Base-by-base conservation (phyloP, 64 coral and sea anemone species). In the Stichodactyla mertensii region DNA sequence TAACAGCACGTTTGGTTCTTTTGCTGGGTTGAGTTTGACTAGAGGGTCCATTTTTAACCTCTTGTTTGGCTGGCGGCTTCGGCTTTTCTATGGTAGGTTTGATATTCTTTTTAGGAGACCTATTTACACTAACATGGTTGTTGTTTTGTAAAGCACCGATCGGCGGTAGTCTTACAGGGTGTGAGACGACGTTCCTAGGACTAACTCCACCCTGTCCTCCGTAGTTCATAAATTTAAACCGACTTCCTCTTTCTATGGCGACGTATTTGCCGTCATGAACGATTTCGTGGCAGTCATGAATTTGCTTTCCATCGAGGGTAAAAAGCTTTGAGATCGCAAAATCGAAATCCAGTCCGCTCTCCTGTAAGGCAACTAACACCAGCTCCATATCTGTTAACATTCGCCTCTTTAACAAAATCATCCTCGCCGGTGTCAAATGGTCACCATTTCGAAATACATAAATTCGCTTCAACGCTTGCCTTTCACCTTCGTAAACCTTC, bases 401-500 rank as follows among this genome's bases (percentile, higher is more conserved):
- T 55, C 80, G 81, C 53, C 82, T 97, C 27, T 86, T 87, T 5
- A 97, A 88, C 13, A 97, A 67, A 18, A 97, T 86, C 84, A 89
- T 97, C 55, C 82, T 85, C 13, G 88, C 84, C 10, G 89, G 54
- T 23, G 59, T 93, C 19, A 86, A 67, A n/a, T 85, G 66, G 28
- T 97, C 91, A 24, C 94, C 94, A 78, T 97, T 97, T 56, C 85
- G 82, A 59, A 90, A 89, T 56, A 97, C 92, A 61, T 88, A 64
- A 16, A 97, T 59, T 16, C 88, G 82, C 26, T 92, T 89, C 27
- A 97, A 67, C 28, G 88, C 91, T 31, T 78, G 70, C 51, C 84
- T 97, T 67, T 89, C 94, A 55, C 88, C 86, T 71, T 97, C 94
- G 71, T 97, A 97, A 26, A 89, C 94, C 58, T 90, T 92, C 77